phyloP scores from a whole-genome alignment of 1,140 invertebrate genomes.

The Helicorthomorpha holstii region DNA sequence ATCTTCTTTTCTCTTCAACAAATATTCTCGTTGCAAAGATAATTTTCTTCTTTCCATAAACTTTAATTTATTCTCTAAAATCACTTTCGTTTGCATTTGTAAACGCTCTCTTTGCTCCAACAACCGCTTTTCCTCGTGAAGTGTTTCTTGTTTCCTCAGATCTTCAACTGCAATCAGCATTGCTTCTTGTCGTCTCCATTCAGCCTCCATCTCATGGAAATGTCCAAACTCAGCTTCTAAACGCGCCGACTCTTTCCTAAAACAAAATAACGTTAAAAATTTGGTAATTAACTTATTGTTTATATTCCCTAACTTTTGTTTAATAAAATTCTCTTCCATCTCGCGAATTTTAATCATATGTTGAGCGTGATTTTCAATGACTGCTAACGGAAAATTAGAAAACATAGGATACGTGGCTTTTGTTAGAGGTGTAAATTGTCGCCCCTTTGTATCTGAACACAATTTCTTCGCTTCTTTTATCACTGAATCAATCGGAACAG shows the following conservation, averaged over 20 bases:
- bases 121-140: not conserved
- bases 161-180: not conserved
- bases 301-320: not conserved
- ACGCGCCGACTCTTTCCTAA: not conserved
- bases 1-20: not conserved
- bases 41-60: not conserved
- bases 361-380: not conserved
- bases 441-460: not conserved
- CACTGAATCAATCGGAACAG: not conserved
- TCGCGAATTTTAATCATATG: not conserved
- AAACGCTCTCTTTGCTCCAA: not conserved
- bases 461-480: not conserved
- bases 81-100: not conserved
- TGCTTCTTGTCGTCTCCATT: not conserved
- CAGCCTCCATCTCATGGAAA: not conserved
- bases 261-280: not conserved
- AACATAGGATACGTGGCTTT: not conserved
- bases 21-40: not conserved
- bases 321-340: not conserved
- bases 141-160: not conserved
- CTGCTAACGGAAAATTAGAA: not conserved
- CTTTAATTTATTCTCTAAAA: not conserved
- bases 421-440: not conserved
- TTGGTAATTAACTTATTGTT: not conserved
- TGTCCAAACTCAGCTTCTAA: not conserved